These are phyloP conservation scores for Pristionchus arcanus DNA, from an alignment of 2,888 invertebrate species.

Conservation along the genomic window DNA sequence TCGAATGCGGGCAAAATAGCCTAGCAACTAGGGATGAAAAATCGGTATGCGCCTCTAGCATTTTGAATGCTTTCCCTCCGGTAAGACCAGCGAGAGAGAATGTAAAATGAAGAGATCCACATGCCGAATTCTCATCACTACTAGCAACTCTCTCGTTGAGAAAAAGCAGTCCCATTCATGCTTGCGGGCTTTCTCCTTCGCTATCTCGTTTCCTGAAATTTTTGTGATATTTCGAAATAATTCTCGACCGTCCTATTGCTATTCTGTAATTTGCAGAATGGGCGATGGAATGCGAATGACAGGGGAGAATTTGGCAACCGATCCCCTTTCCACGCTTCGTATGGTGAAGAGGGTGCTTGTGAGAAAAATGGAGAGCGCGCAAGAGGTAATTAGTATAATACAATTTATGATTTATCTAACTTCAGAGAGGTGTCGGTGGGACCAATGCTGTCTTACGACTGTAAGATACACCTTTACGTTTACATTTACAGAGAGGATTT, in stretches of 20 bases:
- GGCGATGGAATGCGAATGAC: conserved; percentile 70
- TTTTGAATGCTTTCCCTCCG: background rate
- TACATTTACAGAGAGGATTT: conserved; percentile 58
- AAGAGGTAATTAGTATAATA: conserved; percentile 54
- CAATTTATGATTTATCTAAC: background rate
- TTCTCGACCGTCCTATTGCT: background rate
- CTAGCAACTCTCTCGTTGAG: background rate
- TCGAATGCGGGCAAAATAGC: too few species aligned
- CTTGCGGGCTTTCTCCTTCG: background rate
- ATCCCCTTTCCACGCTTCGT: conserved; percentile 70
- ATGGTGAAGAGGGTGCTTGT: conserved; percentile 69
- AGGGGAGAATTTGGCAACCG: conserved; percentile 60
- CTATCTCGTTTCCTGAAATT: background rate
- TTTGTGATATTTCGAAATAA: background rate
- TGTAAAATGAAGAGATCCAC: background rate
- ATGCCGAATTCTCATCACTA: background rate
- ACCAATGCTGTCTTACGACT: too few species aligned
- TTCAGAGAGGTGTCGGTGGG: too few species aligned
- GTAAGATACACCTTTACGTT: too few species aligned
- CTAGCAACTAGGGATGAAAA: too few species aligned
- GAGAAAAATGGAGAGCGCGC: conserved; percentile 64
- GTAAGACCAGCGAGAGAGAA: background rate
- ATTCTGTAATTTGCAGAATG: conserved; percentile 59
- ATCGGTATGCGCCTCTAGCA: too few species aligned
- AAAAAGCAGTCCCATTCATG: background rate